Evolutionary conservation across 1,140 invertebrate species (phyloP), one percentile per base, ranked within the genome.

Genomic region (Monochamus saltuarius): DNA sequence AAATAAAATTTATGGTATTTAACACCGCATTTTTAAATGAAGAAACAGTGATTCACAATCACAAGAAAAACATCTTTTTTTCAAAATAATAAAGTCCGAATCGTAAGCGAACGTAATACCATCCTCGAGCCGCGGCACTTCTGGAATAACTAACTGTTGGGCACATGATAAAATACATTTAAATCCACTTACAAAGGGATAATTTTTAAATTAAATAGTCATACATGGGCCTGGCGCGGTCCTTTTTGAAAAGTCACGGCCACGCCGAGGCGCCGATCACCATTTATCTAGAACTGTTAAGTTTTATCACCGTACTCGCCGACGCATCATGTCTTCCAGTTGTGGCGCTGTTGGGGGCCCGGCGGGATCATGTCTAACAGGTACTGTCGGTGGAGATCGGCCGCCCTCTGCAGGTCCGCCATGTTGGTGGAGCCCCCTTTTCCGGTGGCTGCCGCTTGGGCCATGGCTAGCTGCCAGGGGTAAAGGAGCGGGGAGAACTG

Each of bases 301-400:
- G 47, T 60, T 56, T 60, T 60, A 47, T 47, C 45, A 47, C 45
- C 45, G 1, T 47, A 47, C 45, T 47, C 45, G 45, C 29, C 14
- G 39, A 40, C 39, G 66, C 67, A 75, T 77, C 75, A 77, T 72
- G 75, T 77, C 61, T 77, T 77, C 75, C 75, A 77, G 58, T 77
- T 77, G 63, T 77, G 75, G 36, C 74, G 72, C 54, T 73, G 71
- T 29, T 71, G 72, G 13, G 72, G 64, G 29, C 70, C 79, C 36
- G 83, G 84, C n/a, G 93, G 92, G 68, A 97, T 95, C 92, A 97
- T 96, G 76, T 98, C 95, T 22, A 97, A 83, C 62, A 98, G 82
- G 84, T 97, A 97, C 79, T 98, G 95, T 45, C 95, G 84, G 78
- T 98, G 95, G 42, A 97, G 79, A 73, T 97, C 94, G 11, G 89